Evolutionary conservation across 2,888 invertebrate genomes (phyloP), one percentile per base, ranked within the genome.

Genomic region (Cosmia pyralina): DNA sequence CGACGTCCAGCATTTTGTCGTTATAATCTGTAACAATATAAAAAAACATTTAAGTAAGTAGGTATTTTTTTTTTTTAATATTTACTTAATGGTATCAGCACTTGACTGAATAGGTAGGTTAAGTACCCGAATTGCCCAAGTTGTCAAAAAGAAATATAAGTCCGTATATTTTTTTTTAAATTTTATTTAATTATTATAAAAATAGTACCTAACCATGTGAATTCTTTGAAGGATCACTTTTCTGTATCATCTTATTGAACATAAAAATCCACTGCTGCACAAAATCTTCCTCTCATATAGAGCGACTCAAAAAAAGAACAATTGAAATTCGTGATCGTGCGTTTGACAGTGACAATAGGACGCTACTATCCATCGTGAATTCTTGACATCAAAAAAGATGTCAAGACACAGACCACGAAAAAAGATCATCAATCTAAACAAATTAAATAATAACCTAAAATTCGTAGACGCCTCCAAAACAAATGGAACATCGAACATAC

Each of bases 21-120:
- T 41, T 38, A 2, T 19, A 3, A 79, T 63, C 77, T 77, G 79
- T 22, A 69, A 38, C 1, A 60, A 69, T 34, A 38, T n/a, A 67
- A 48, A 55, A 19, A 17, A 34, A 0, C 0, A 34, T 19, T 19
- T 34, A 34, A 34, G 19, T 38, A 38, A 38, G 38, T 38, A 34
- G 34, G 34, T 34, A n/a, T 11, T 44, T 44, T 44, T 44, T 44
- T 44, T 41, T 41, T 0, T 17, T 15, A 38, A 38, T 38, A 38
- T 38, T 28, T 28, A 28, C 28, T 2, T 28, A 2, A 28, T 3
- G 6, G 6, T 22, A 53, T 5, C 0, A 6, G 15, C 22, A 53
- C 13, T 55, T 55, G 28, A 7, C 53, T 53, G 22, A 53, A 6
- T 7, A 53, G 4, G 10, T 6, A 53, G 22, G 13, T 53, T 22